These are phyloP conservation scores for Morone chrysops DNA, from an alignment of 2,113 vertebrate genomes.

Conservation along the genomic window DNA sequence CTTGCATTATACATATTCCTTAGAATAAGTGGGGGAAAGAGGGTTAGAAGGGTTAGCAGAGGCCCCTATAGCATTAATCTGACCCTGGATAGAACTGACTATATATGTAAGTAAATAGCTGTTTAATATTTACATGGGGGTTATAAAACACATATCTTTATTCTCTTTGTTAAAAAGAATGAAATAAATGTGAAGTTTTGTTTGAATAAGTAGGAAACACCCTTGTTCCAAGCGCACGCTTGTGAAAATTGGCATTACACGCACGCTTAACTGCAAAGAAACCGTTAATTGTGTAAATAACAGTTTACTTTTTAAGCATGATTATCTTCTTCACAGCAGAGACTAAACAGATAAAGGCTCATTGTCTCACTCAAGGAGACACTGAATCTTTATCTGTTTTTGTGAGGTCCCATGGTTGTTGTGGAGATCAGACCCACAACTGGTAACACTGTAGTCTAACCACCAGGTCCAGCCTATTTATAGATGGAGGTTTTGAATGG, in stretches of 20 bases:
- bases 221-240: background rate
- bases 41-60: background rate
- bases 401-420: background rate
- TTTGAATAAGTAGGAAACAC: constrained; percentile 2
- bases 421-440: constrained; percentile 11
- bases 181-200: background rate
- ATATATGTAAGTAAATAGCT: no score
- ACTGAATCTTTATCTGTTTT: constrained; percentile 28
- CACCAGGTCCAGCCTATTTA: constrained; percentile 11
- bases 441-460: constrained; percentile 3
- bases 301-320: constrained; percentile 42
- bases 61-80: no score
- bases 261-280: constrained; percentile 13
- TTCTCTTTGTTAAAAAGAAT: background rate
- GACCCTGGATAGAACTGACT: no score
- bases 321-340: constrained; percentile 34
- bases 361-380: constrained; percentile 25
- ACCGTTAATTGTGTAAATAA: constrained; percentile 43
- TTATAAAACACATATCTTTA: background rate
- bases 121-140: no score
- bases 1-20: no score
- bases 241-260: constrained; percentile 10
- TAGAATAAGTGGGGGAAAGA: background rate
- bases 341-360: constrained; percentile 11
- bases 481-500: constrained; percentile 1